Conservation (phyloP, 1,140 invertebrate genomes). For the Drosophila pectinifera region DNA sequence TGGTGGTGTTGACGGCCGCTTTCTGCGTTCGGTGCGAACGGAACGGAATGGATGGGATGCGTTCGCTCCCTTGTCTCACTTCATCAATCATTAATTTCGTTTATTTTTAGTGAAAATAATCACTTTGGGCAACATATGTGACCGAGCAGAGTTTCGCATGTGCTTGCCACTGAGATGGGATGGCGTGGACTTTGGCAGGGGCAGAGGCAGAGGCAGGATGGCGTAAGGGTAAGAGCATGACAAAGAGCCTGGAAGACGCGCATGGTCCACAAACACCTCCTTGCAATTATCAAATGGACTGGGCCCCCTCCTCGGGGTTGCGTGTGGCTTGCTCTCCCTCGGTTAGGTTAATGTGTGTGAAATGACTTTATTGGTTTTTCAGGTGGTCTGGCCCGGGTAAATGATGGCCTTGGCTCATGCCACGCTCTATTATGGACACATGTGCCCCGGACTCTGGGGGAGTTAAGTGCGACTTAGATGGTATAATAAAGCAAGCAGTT, state of each 20-base stretch:
- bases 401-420: conserved; percentile 43
- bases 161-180: conserved; percentile 36
- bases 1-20: conserved; percentile 66
- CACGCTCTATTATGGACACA: conserved; percentile 56
- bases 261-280: conserved; percentile 53
- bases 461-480: conserved; percentile 54
- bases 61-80: conserved; percentile 76
- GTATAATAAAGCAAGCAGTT: conserved; percentile 46
- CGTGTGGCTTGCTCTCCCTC: conserved; percentile 23
- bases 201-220: neutral
- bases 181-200: conserved; percentile 9
- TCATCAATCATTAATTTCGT: conserved; percentile 82
- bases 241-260: conserved; percentile 58
- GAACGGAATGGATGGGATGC: conserved; percentile 31
- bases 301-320: conserved; percentile 19
- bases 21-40: conserved; percentile 21
- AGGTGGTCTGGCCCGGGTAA: conserved; percentile 43
- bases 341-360: conserved; percentile 66
- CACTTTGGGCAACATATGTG: conserved; percentile 80
- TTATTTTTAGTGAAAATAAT: conserved; percentile 83
- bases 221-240: conserved; percentile 28
- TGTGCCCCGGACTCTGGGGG: conserved; percentile 26
- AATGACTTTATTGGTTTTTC: conserved; percentile 77
- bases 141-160: conserved; percentile 71
- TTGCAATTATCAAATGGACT: conserved; percentile 78